Evolutionary conservation across 2,113 vertebrate species (phyloP), one percentile per base, ranked within the genome.

Genomic region (Scolopax mira): DNA sequence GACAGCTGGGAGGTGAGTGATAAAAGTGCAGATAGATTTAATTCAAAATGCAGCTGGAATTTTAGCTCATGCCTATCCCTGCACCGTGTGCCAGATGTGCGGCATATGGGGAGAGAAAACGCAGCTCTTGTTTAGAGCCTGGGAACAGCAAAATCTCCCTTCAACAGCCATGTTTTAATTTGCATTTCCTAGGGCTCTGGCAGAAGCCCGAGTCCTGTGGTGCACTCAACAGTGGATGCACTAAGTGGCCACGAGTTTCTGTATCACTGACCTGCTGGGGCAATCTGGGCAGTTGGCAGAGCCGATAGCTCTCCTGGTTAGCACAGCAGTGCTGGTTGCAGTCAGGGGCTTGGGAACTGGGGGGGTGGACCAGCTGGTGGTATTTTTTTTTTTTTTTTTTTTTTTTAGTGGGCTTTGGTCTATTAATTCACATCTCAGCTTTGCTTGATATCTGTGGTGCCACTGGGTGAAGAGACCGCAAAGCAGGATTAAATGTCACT

Each of bases 141-240:
- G 66, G 65, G 27, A 73, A 72, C 1, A 82, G 31, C 24, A 88
- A 61, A 74, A 8, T 35, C 70, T 65, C 66, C 48, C 57, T 55
- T 10, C 4, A 61, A n/a, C 42, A 60, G 48, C 27, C 78, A 11
- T 2, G 10, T 21, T 89, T 83, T 44, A 69, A 89, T 90, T 62
- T 73, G 44, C 64, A 35, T 90, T 91, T 85, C 74, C 74, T 48
- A 91, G 85, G 62, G 31, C 67, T 85, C 74, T 90, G 88, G 74
- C 82, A 91, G 74, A 48, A 82, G 1, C 16, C 65, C 11, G 66
- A 24, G 51, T 67, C 65, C 62, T 44, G 70, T 33, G 48, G 78
- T 35, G 57, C 8, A 1, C 57, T 72, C 78, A 11, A 81, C 39
- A 71, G 70, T 15, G 42, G 28, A 33, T 80, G 60, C 60, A 48